Percentiles rank a stretch among this genome's conserved stretches.
These are phyloP conservation scores for Percopsis omiscomaycus DNA, from an alignment of 2,797 vertebrate genomes.

Conservation along the genomic window DNA sequence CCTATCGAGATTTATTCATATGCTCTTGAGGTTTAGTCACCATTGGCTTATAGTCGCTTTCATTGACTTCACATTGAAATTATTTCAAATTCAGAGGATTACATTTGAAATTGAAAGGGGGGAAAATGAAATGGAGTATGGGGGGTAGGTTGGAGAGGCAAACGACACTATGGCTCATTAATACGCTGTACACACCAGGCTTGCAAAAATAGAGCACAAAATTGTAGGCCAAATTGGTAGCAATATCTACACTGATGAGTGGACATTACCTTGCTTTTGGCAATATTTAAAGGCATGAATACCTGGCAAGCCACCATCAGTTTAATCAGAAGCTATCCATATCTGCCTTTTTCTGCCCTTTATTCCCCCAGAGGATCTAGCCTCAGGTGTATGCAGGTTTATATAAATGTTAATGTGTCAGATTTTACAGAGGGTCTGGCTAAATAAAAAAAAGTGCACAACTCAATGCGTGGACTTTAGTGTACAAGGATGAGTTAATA, in stretches of 20 bases:
- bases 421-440: constrained; percentile 17
- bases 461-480: constrained; percentile 3
- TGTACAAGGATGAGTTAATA: constrained; percentile 22
- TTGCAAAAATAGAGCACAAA: constrained; percentile 35
- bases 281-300: constrained; percentile 40
- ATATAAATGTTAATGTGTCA: constrained; percentile 31
- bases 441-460: constrained; percentile 19
- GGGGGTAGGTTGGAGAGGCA: constrained; percentile 1
- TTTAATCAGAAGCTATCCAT: constrained; percentile 37
- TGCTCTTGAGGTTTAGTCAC: constrained; percentile 63
- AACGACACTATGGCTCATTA: constrained; percentile 24
- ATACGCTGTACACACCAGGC: constrained; percentile 4
- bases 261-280: constrained; percentile 42
- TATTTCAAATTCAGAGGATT: constrained; percentile 71
- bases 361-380: constrained; percentile 30
- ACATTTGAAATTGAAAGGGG: constrained; percentile 48
- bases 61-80: constrained; percentile 66
- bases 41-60: constrained; percentile 60
- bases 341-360: constrained; percentile 39
- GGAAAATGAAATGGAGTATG: constrained; percentile 36
- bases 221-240: constrained; percentile 23
- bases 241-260: constrained; percentile 45
- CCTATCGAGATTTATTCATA: constrained; percentile 67
- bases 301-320: constrained; percentile 17
- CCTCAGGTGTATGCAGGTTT: constrained; percentile 32